phyloP scores from a whole-genome alignment of 2,113 vertebrate species.

The Elgaria multicarinata region DNA sequence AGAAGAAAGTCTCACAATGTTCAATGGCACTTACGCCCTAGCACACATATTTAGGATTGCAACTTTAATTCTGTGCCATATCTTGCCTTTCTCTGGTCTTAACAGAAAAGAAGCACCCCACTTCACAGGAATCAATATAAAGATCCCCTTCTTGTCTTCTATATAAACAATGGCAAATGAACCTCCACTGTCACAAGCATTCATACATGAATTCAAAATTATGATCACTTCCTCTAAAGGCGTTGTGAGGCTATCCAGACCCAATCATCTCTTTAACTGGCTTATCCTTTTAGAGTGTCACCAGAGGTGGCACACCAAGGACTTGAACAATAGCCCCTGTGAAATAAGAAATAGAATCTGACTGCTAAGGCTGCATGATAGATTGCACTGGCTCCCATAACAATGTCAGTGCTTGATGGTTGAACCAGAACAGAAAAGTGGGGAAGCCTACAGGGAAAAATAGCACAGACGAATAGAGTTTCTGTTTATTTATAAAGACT shows the following conservation, averaged over 20 bases:
- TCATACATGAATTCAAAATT: not conserved
- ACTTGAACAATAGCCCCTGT: not conserved
- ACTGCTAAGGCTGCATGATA: not conserved
- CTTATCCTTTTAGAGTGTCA: not conserved
- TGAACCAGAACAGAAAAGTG: not conserved
- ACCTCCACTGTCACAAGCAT: not conserved
- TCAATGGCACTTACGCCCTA: not conserved
- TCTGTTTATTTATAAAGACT: not conserved
- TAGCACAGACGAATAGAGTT: not conserved
- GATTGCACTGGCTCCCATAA: not conserved
- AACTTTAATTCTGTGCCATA: not conserved
- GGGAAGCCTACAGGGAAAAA: not conserved
- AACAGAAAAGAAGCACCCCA: not conserved
- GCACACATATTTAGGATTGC: not conserved
- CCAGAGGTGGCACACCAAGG: no score
- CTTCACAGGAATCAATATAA: not conserved
- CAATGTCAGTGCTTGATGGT: not conserved
- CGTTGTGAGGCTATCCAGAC: not conserved
- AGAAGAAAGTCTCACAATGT: not conserved
- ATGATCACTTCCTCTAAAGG: not conserved
- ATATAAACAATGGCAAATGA: not conserved
- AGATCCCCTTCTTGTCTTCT: not conserved
- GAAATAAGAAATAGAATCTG: not conserved
- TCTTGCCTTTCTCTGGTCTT: not conserved
- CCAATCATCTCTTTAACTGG: not conserved